phyloP scores from a whole-genome alignment of 2,113 vertebrate species.

The Seriola rivoliana region DNA sequence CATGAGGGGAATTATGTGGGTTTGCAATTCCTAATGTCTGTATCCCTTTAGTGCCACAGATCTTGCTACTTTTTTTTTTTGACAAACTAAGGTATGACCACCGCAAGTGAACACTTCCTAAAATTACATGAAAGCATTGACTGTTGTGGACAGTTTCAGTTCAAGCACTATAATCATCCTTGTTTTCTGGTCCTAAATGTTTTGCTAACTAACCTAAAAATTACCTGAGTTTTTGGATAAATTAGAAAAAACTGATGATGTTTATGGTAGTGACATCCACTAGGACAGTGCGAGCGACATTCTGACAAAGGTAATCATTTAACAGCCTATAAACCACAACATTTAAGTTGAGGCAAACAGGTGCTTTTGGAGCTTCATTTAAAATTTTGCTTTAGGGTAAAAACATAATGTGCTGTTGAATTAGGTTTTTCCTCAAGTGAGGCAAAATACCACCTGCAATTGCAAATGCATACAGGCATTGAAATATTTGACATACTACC shows the following conservation, averaged over 20 bases:
- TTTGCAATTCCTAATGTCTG: not conserved
- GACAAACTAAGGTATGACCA: not conserved
- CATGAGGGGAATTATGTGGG: not conserved
- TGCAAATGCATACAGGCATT: not conserved
- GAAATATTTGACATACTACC: slow-evolving; percentile 9
- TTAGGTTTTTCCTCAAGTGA: not conserved
- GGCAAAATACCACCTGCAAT: not conserved
- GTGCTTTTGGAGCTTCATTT: not conserved
- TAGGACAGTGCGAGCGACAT: not conserved
- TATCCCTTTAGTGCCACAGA: not conserved
- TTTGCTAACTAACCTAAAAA: not conserved
- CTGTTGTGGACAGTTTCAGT: not conserved
- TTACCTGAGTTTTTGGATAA: not conserved
- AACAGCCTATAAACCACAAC: not conserved
- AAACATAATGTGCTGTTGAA: not conserved
- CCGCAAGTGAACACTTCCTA: not conserved
- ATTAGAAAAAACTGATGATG: not conserved
- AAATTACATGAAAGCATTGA: slow-evolving; percentile 5
- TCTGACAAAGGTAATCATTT: not conserved
- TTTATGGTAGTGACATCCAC: not conserved
- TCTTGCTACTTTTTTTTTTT: not conserved
- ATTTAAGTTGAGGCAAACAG: not conserved
- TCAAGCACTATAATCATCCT: not conserved
- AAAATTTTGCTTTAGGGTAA: not conserved
- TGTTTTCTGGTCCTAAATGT: not conserved